Base-by-base conservation (phyloP, 2,113 vertebrate genomes). In the Peromyscus polionotus region DNA sequence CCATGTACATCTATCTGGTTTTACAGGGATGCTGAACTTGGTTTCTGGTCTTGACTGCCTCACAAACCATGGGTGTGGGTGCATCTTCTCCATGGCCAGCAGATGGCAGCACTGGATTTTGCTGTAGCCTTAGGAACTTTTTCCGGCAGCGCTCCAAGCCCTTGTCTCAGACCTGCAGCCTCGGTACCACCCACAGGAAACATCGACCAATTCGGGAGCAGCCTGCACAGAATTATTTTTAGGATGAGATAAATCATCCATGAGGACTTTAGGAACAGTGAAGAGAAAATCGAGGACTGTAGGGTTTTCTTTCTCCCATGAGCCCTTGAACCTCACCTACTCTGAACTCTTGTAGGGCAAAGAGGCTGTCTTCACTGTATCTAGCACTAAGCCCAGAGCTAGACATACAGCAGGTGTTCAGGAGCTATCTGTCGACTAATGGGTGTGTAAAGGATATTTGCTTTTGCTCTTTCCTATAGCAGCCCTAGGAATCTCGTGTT, bases 41-140 rank as follows among this genome's bases (percentile, higher is more conserved):
- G 73, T 24, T 83, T 57, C 67, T 36, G 9, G 28, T 79, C 68
- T 48, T 19, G 33, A 19, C 39, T 68, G 2, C 7, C 33, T 28
- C 65, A 65, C 72, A 54, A n/a, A 5, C 65, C 31, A n/a, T 45
- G 31, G 77, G 20, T 0, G 0, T 8, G 67, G 45, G 68, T 0
- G 19, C 51, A 5, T 59, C 48, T 54, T 22, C 88, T 13, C 3
- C 3, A 2, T 2, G 3, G 77, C 91, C 96, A 85, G 93, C 96
- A 97, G 97, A 36, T 59, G 97, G 94, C 94, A 95, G 86, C 96
- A 88, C 86, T 7, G 13, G 36, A 28, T 31, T 17, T 33, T 2
- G 76, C 73, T 16, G 8, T 33, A 3, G 65, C 81, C 57, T 61
- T n/a, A 0, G n/a, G 14, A 63, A 51, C 48, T 0, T 11, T 20